Evolutionary conservation across 2,113 vertebrate species (phyloP).

Genomic region (Tonatia bakeri): DNA sequence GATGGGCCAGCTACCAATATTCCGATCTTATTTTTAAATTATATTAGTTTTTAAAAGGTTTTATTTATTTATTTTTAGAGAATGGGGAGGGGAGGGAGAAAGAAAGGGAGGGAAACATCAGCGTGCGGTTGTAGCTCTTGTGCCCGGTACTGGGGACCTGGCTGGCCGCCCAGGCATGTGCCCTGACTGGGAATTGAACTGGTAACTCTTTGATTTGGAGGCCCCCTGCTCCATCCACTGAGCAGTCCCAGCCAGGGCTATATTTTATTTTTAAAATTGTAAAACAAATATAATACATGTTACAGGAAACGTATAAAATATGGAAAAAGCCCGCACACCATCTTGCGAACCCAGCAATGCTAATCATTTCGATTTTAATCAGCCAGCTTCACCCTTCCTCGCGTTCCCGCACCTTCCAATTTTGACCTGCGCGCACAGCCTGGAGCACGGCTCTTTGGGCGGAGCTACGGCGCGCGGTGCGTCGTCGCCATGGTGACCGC

Average conservation of each 20-base stretch:
- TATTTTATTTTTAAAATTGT: neutral
- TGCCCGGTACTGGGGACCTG: too few species aligned
- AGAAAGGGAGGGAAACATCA: too few species aligned
- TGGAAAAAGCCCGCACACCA: neutral
- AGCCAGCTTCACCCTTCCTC: accelerated
- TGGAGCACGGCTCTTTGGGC: neutral
- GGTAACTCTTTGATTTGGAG: too few species aligned
- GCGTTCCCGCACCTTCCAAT: accelerated
- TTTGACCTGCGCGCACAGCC: neutral
- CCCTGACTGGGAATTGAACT: too few species aligned
- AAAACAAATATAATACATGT: neutral
- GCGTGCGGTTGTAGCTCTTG: too few species aligned
- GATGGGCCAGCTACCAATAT: neutral
- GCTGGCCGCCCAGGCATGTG: too few species aligned
- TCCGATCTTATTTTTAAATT: neutral
- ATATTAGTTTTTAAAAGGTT: neutral
- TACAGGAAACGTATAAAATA: neutral
- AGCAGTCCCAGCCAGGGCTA: neutral
- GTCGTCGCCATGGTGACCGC: conserved; percentile 52
- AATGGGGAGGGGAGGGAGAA: too few species aligned
- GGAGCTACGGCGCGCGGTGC: neutral
- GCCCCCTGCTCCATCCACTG: too few species aligned
- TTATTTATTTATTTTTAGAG: too few species aligned
- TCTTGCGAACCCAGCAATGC: neutral
- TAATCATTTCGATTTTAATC: too few species aligned